Evolutionary conservation across 2,797 vertebrate species (phyloP).

Genomic region (Cichlasoma orientale): DNA sequence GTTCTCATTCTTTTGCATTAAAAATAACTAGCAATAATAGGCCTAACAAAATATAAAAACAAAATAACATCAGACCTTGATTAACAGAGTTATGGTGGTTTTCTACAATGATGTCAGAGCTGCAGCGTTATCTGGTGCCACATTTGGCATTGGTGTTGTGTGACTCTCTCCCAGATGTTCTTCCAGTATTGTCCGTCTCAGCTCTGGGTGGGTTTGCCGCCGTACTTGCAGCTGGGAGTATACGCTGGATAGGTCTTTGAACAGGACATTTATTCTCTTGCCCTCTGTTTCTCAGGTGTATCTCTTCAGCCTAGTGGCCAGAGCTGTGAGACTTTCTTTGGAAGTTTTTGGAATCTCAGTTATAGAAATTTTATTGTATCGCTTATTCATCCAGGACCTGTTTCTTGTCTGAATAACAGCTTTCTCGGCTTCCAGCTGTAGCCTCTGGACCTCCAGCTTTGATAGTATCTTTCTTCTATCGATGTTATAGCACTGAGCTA

Average conservation of each 20-base stretch:
- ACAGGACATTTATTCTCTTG: neutral
- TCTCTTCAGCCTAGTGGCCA: neutral
- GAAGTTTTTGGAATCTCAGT: neutral
- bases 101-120: too few relatives aligned
- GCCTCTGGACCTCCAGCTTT: neutral
- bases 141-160: neutral
- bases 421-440: neutral
- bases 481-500: neutral
- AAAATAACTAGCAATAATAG: too few relatives aligned
- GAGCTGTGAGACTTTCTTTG: too few relatives aligned
- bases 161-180: neutral
- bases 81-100: too few relatives aligned
- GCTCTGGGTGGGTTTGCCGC: neutral
- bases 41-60: too few relatives aligned
- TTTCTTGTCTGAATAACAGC: too few relatives aligned
- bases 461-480: neutral
- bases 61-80: too few relatives aligned
- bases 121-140: too few relatives aligned
- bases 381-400: neutral
- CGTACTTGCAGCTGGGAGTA: neutral
- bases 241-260: neutral
- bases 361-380: neutral
- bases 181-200: neutral
- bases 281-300: neutral
- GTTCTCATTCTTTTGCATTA: too few relatives aligned